These are phyloP conservation scores for Drosophila subquinaria DNA, from an alignment of 2,888 invertebrate species.

Conservation along the genomic window DNA sequence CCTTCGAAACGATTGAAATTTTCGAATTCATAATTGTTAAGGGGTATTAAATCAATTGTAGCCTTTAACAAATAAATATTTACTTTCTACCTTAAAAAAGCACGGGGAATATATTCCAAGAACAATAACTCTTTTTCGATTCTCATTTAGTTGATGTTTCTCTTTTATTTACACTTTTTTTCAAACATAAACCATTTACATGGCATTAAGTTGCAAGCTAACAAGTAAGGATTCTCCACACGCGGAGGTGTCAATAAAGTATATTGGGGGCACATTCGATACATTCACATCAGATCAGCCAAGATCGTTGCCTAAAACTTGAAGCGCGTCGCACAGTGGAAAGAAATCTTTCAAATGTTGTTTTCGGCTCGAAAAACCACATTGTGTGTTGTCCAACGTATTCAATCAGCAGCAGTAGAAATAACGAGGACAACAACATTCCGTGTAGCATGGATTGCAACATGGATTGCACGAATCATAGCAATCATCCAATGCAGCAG, in stretches of 20 bases:
- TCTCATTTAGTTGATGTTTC: not conserved
- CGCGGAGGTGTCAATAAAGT: not conserved
- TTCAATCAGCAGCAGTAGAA: constrained; percentile 5
- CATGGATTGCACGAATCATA: not conserved
- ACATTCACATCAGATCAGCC: constrained; percentile 5
- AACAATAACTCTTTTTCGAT: not conserved
- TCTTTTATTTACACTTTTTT: not conserved
- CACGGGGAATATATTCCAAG: not conserved
- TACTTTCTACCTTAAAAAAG: no score
- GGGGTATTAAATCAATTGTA: no score
- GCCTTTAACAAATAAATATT: no score
- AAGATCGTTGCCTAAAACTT: constrained; percentile 3
- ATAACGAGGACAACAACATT: constrained; percentile 1
- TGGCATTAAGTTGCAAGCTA: not conserved
- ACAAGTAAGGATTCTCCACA: not conserved
- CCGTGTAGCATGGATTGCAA: not conserved
- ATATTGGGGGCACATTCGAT: not conserved
- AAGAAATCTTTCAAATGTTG: not conserved
- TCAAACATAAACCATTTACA: not conserved
- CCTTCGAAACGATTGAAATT: no score
- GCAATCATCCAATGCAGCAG: not conserved
- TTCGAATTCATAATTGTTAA: no score
- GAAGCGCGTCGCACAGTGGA: not conserved
- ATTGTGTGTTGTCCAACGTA: not conserved
- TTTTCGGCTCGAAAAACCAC: not conserved